Evolutionary conservation across 2,113 vertebrate genomes (phyloP), one percentile per base, ranked within the genome.

Genomic region (Plestiodon gilberti): DNA sequence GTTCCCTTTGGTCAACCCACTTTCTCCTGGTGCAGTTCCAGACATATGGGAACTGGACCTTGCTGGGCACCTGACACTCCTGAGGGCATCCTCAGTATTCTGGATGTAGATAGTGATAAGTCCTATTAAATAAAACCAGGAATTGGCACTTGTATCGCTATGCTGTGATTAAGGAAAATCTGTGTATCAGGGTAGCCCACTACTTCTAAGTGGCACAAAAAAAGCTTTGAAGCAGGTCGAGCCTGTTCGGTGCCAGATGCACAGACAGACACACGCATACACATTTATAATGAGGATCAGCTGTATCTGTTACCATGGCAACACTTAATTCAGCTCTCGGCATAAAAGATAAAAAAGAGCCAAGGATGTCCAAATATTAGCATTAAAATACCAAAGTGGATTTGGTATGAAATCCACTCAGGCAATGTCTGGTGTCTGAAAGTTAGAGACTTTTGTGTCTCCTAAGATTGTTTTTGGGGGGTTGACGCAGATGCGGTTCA

Each of bases 331-430:
- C 55, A 0, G 87, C 82, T 88, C 81, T 71, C 55, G 28, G n/a
- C 14, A 81, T 82, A 78, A 30, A 83, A 84, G 70, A 62, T 71
- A 74, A 64, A 71, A 84, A 87, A 38, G 52, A 79, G 70, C 76
- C 75, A 79, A 88, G 88, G 74, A 89, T 93, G 91, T 83, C 87
- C 93, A 92, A 91, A 93, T 91, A 91, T 92, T 92, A 92, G 90
- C 86, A 76, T 91, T 48, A 92, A 85, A 84, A 91, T 83, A 80
- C 61, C 1, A 62, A 67, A 22, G 62, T 61, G 87, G 78, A 73
- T 89, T 83, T 71, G 70, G 81, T 88, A 78, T 90, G 57, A 48
- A 59, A 15, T 33, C 75, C n/a, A n/a, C 71, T 65, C 23, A 0
- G 61, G 82, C 67, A 61, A 13, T 22, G 8, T 40, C 69, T 82